Evolutionary conservation across 64 coral and sea anemone genomes (phyloP).

Genomic region (Catalaphyllia jardinei): DNA sequence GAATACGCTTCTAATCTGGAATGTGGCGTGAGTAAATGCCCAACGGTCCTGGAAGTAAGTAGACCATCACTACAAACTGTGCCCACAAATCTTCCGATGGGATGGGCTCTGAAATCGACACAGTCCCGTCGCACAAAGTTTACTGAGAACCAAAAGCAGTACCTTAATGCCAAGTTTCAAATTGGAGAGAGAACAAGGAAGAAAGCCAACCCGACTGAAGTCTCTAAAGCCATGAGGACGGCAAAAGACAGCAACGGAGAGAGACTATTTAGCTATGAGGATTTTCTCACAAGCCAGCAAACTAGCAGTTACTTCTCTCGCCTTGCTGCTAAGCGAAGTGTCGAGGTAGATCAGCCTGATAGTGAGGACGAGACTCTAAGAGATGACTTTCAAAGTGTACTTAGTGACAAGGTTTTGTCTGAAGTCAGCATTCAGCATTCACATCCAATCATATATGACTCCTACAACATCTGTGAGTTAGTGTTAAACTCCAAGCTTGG

Average conservation of each 20-base stretch:
- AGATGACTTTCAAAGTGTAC: neutral
- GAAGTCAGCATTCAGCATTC: no score
- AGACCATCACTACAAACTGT: conserved; percentile 39
- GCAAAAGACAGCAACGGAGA: conserved; percentile 32
- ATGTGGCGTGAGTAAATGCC: conserved; percentile 41
- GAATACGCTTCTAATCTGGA: conserved; percentile 55
- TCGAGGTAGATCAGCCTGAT: no score
- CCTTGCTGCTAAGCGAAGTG: no score
- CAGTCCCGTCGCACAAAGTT: conserved; percentile 46
- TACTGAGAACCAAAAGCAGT: conserved; percentile 49
- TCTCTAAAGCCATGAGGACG: conserved; percentile 34
- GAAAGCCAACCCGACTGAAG: conserved; percentile 38
- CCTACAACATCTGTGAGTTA: conserved; percentile 36
- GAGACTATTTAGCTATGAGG: neutral
- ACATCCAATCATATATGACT: no score
- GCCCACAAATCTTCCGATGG: conserved; percentile 23
- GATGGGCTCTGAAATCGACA: conserved; percentile 45
- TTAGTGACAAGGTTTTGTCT: no score
- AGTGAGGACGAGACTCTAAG: neutral
- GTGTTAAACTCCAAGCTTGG: conserved; percentile 15
- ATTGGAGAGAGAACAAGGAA: conserved; percentile 39
- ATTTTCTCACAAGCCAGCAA: no score
- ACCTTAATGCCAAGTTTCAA: conserved; percentile 24
- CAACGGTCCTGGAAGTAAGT: conserved; percentile 28
- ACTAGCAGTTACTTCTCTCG: no score